A percentile compares a stretch with the other conserved stretches of the same genome.
These are phyloP conservation scores for Porites cylindrica DNA, from an alignment of 92 coral and sea anemone species.

Conservation along the genomic window DNA sequence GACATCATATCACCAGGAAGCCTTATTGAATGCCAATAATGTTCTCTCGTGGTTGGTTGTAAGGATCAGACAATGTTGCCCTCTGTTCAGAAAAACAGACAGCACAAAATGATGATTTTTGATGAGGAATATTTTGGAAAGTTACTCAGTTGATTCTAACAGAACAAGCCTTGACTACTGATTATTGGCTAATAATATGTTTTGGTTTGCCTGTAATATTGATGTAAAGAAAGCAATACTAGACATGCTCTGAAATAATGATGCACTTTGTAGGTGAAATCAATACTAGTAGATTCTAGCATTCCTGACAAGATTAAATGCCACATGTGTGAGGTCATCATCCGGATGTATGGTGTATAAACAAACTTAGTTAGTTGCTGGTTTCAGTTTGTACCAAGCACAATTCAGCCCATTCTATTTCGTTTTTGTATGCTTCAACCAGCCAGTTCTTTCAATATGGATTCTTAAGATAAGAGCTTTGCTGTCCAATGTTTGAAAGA, in stretches of 20 bases:
- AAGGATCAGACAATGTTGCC: not conserved
- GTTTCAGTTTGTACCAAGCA: not conserved
- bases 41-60: constrained; percentile 3
- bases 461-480: not conserved
- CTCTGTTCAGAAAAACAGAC: not conserved
- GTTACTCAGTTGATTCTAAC: not conserved
- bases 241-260: not conserved
- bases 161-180: not conserved
- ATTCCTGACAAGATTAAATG: not conserved
- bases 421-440: too few species aligned
- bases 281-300: constrained; percentile 17
- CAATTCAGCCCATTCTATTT: not conserved
- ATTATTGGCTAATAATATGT: not conserved
- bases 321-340: constrained; percentile 32
- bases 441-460: not conserved
- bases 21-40: constrained; percentile 3
- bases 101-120: not conserved
- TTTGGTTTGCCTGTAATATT: not conserved
- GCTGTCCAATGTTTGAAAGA: not conserved
- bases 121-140: not conserved
- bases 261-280: constrained; percentile 9
- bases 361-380: not conserved
- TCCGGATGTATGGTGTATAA: not conserved
- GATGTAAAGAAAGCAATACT: not conserved
- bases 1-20: not conserved